These are phyloP conservation scores for Ageneiosus marmoratus DNA, from an alignment of 2,113 vertebrate genomes.

Conservation along the genomic window DNA sequence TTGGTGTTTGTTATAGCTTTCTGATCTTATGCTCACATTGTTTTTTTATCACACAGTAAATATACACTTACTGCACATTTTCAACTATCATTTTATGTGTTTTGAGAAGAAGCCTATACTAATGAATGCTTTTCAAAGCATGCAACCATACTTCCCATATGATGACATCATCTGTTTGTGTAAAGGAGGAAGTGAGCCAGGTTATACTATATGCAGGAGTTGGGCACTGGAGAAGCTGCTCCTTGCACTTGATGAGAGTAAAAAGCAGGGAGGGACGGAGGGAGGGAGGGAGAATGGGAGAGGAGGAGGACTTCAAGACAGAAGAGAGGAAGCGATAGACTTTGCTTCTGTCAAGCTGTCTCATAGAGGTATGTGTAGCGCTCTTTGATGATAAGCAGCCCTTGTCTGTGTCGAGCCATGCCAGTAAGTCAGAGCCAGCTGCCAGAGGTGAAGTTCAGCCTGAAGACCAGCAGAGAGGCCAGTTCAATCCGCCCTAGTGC, in stretches of 20 bases:
- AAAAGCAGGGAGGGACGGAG: not conserved
- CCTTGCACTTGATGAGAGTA: conserved; percentile 33
- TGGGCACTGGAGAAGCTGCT: conserved; percentile 36
- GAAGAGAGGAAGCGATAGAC: conserved; percentile 58
- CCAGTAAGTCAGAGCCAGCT: conserved; percentile 71
- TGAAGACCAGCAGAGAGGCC: conserved; percentile 71
- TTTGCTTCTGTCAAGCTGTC: conserved; percentile 54
- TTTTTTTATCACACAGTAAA: no score
- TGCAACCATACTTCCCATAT: not conserved
- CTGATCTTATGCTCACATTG: not conserved
- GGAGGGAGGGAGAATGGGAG: conserved; percentile 2
- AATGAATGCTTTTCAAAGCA: not conserved
- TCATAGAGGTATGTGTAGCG: conserved; percentile 19
- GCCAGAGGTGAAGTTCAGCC: conserved; percentile 73
- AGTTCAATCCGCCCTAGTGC: conserved; percentile 44
- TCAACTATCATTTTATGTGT: not conserved
- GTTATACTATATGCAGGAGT: conserved; percentile 51
- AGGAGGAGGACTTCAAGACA: conserved; percentile 33
- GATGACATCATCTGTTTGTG: conserved; percentile 36
- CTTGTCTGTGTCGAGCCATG: conserved; percentile 70
- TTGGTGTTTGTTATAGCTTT: not conserved
- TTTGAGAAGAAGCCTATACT: not conserved
- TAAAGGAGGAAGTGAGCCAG: conserved; percentile 17
- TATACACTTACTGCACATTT: not conserved
- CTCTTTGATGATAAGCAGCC: conserved; percentile 74